These are phyloP conservation scores for Chondrosia reniformis DNA, from an alignment of 37 sponge, comb jelly and placozoan species.

Conservation along the genomic window DNA sequence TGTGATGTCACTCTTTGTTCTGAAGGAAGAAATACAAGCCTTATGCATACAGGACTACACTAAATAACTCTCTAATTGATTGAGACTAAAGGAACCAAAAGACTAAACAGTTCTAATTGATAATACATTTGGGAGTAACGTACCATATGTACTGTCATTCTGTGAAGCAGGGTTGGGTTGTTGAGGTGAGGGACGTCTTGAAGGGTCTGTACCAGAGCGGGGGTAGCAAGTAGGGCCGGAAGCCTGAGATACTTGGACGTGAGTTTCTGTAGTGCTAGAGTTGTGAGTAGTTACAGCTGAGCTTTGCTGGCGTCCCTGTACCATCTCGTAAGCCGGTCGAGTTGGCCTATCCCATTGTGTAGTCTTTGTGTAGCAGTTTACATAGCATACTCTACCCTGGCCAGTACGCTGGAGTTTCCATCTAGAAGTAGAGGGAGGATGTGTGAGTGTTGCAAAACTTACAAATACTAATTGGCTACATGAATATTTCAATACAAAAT, in stretches of 20 bases:
- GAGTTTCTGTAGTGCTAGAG: not conserved
- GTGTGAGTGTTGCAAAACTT: too few species aligned
- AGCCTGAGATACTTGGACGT: not conserved
- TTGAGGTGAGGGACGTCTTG: not conserved
- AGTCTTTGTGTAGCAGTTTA: conserved; percentile 87
- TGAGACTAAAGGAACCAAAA: not conserved
- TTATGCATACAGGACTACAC: not conserved
- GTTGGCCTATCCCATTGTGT: conserved; percentile 84
- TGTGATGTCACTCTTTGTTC: conserved; percentile 80
- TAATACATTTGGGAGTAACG: too few species aligned
- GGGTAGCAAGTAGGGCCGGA: not conserved
- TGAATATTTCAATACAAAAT: too few species aligned
- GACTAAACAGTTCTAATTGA: too few species aligned
- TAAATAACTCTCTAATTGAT: not conserved
- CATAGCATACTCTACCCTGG: conserved; percentile 85
- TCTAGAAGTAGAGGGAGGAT: not conserved
- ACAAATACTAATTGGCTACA: too few species aligned
- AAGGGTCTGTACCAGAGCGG: not conserved
- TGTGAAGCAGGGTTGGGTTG: not conserved
- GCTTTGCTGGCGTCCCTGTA: too few species aligned
- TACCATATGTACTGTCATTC: too few species aligned
- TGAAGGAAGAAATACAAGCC: conserved; percentile 30
- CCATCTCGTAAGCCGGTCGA: too few species aligned
- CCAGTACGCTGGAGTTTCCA: conserved; percentile 63
- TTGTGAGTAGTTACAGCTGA: too few species aligned